Base-by-base conservation (phyloP, 1,140 invertebrate genomes). In the Brachystomella parvula region DNA sequence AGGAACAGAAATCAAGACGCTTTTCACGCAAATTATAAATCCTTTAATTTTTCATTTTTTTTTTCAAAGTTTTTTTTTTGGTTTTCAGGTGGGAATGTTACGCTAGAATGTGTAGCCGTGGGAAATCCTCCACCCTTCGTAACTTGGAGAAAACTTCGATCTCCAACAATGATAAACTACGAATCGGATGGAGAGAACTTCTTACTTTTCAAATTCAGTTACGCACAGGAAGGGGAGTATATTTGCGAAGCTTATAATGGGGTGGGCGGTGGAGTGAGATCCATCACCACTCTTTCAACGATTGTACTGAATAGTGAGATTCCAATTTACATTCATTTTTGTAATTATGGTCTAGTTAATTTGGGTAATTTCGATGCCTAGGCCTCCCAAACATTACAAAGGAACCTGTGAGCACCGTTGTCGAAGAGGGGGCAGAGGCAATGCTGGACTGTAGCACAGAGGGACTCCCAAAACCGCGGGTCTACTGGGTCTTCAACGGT, bases 401-500 rank as follows among this genome's bases (percentile, higher is more conserved):
- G 49, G 78, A 81, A 0, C 84, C 85, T 0, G 80, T 79, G 21
- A 78, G 80, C 15, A 80, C 82, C 0, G 80, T 82, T 0, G 83
- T 86, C 1, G 83, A 83, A 49, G 87, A 88, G 74, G 85, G 85
- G 1, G 83, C 83, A 2, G 77, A 83, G 59, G 72, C 88, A 1
- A 81, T 83, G n/a, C 73, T 90, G 0, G 80, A 81, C 1, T 92
- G 89, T 74, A 76, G 74, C 0, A 84, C 86, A 0, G 79, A 78
- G 1, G 91, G 90, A 0, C 79, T 84, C 53, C 89, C 91, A 0
- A 76, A 82, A 49, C 90, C 91, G 0, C 78, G 78, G 0, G 79
- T 93, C 6, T 83, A 85, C 60, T 96, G 92, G 92, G 77, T 93
- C 30, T 83, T 93, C 12, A 94, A 95, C 75, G 90, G 90, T 0